Evolutionary conservation across 1,140 invertebrate genomes (phyloP).

Genomic region (Orchestia grillus): DNA sequence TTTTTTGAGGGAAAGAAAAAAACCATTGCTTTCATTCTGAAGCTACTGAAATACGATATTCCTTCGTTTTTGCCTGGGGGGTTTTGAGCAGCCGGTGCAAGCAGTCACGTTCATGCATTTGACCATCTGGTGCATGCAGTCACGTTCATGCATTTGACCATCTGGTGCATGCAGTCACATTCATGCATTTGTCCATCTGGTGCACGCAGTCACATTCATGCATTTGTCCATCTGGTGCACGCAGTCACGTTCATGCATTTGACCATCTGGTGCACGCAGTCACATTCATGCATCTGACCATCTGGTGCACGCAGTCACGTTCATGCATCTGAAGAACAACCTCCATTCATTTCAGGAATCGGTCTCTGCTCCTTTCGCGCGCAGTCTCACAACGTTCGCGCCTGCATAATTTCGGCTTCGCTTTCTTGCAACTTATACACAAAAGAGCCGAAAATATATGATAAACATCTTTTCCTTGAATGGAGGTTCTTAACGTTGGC

Average conservation of each 20-base stretch:
- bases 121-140: neutral
- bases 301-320: no score
- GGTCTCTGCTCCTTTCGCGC: neutral
- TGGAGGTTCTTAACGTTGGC: neutral
- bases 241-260: neutral
- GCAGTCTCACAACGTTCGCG: neutral
- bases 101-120: neutral
- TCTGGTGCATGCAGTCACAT: neutral
- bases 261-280: no score
- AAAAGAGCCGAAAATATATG: neutral
- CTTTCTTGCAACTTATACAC: neutral
- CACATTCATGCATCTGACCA: no score
- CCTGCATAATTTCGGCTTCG: neutral
- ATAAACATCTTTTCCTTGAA: neutral
- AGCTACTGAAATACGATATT: neutral
- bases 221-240: neutral
- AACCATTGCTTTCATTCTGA: neutral
- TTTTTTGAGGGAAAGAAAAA: neutral
- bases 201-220: neutral
- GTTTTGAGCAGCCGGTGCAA: no score
- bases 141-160: neutral
- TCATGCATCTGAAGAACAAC: neutral
- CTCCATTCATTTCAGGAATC: neutral
- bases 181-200: neutral
- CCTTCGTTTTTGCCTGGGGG: no score